Conservation (phyloP, 2,797 vertebrate species). For the Acanthis flammea region DNA sequence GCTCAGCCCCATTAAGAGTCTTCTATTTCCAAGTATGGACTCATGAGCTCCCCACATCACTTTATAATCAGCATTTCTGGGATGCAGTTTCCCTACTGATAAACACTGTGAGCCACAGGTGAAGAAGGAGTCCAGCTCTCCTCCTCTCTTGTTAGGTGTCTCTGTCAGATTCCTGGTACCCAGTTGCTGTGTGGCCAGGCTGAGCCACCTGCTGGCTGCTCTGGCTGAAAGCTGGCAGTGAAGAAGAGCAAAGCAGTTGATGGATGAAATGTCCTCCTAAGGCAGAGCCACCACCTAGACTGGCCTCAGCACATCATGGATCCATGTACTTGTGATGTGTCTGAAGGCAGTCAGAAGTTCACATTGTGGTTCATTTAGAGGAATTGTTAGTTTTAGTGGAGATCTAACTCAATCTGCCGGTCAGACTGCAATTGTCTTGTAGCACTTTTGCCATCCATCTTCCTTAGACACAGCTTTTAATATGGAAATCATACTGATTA, state of each 20-base stretch:
- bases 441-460: not conserved
- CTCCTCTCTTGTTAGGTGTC: not conserved
- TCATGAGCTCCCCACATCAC: not conserved
- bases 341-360: not conserved
- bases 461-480: not conserved
- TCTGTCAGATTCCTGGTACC: fast-evolving
- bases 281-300: not conserved
- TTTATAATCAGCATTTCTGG: not conserved
- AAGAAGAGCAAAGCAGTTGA: fast-evolving
- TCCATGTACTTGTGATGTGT: not conserved
- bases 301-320: not conserved
- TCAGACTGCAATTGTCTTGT: not conserved
- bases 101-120: not conserved
- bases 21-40: not conserved
- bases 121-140: not conserved
- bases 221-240: not conserved
- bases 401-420: not conserved
- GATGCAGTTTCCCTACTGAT: not conserved
- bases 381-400: not conserved
- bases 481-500: not conserved
- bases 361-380: not conserved
- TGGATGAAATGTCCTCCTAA: not conserved
- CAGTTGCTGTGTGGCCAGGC: not conserved
- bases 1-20: not conserved
- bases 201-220: not conserved